Percentiles rank a stretch among this genome's conserved stretches.
phyloP scores from a whole-genome alignment of 2,888 invertebrate species.

The Eumacrocentrus americanus region DNA sequence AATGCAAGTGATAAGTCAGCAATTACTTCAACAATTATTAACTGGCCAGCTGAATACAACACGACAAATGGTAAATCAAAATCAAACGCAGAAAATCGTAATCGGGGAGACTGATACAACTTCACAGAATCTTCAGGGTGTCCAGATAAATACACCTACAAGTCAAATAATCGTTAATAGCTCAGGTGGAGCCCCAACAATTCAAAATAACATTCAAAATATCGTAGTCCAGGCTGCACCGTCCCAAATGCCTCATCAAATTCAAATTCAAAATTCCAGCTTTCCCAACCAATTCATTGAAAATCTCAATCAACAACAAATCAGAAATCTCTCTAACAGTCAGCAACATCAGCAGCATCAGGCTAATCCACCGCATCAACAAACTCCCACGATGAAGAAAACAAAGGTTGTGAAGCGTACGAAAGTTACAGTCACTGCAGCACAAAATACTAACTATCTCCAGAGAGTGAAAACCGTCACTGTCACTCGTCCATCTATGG shows the following conservation, averaged over 20 bases:
- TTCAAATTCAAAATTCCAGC: constrained; percentile 59
- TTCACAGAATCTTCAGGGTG: constrained; percentile 55
- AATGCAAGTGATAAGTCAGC: constrained; percentile 60
- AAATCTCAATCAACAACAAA: constrained; percentile 59
- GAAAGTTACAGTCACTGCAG: constrained; percentile 45
- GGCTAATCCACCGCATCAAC: constrained; percentile 24
- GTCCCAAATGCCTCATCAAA: constrained; percentile 58
- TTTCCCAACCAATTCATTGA: constrained; percentile 60
- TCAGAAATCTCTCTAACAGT: constrained; percentile 51
- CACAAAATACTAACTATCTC: constrained; percentile 43
- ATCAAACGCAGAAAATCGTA: constrained; percentile 58
- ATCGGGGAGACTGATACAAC: constrained; percentile 57
- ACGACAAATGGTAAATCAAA: constrained; percentile 46
- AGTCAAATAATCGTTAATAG: constrained; percentile 61
- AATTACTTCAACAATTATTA: constrained; percentile 56
- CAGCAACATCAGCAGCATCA: constrained; percentile 28
- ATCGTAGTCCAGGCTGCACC: constrained; percentile 60
- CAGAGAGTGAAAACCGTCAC: constrained; percentile 48
- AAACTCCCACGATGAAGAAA: constrained; percentile 48
- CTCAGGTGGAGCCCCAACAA: constrained; percentile 59
- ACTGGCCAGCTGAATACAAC: constrained; percentile 54
- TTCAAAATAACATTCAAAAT: constrained; percentile 60
- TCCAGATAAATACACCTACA: constrained; percentile 59
- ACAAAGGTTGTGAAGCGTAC: constrained; percentile 53
- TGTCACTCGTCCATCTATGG: constrained; percentile 45